Percentiles rank a stretch among this genome's conserved stretches.
Evolutionary conservation across 2,113 vertebrate genomes (phyloP).

Genomic region (Calidris pygmaea): DNA sequence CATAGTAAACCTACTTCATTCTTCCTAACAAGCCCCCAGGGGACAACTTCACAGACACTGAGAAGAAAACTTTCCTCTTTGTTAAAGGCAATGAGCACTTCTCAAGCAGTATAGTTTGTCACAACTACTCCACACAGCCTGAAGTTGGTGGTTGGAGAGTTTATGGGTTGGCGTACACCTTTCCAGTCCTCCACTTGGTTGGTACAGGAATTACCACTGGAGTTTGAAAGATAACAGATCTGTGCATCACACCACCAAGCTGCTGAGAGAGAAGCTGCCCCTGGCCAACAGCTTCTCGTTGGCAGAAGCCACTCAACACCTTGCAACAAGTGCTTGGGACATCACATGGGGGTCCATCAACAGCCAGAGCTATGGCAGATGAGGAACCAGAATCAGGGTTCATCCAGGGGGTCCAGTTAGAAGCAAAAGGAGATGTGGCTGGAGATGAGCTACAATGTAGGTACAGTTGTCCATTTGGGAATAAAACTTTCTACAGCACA

Average conservation of each 20-base stretch:
- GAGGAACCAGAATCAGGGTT: background rate
- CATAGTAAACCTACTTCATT: background rate
- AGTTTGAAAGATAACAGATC: background rate
- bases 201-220: background rate
- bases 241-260: background rate
- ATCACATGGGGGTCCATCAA: background rate
- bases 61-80: slow-evolving; percentile 26
- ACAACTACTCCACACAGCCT: background rate
- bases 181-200: background rate
- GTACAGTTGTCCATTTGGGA: background rate
- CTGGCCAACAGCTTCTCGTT: background rate
- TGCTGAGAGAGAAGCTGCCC: background rate
- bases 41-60: background rate
- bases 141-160: background rate
- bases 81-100: background rate
- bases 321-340: background rate
- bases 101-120: background rate
- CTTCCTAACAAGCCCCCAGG: slow-evolving; percentile 23
- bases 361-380: background rate
- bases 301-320: background rate
- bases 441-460: background rate
- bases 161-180: background rate
- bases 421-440: background rate
- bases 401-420: background rate
- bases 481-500: background rate